phyloP scores from a whole-genome alignment of 2,797 vertebrate genomes.

The Xiphorhynchus erythropygius region DNA sequence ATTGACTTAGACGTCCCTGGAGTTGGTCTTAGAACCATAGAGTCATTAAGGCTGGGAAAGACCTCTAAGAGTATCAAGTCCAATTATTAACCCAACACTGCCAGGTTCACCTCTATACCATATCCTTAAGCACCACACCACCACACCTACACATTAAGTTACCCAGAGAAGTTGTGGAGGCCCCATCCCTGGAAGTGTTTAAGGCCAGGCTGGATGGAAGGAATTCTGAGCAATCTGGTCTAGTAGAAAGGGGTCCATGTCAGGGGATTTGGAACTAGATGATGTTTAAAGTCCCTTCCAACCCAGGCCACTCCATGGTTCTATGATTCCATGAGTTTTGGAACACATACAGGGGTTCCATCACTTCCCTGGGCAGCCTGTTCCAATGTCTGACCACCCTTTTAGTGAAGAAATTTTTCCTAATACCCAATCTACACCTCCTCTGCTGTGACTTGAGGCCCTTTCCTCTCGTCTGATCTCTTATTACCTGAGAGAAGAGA shows the following conservation, averaged over 20 bases:
- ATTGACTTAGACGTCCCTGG: not conserved
- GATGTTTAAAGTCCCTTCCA: not conserved
- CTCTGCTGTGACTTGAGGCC: not conserved
- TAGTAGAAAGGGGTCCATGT: not conserved
- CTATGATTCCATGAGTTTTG: not conserved
- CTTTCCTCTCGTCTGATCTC: not conserved
- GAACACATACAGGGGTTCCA: not conserved
- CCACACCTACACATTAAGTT: not conserved
- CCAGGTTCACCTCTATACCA: not conserved
- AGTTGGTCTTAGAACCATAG: not conserved
- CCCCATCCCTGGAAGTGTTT: not conserved
- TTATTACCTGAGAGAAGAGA: not conserved
- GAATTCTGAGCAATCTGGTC: not conserved
- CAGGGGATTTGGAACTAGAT: no score
- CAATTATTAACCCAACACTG: not conserved
- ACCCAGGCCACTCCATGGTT: not conserved
- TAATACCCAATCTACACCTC: not conserved
- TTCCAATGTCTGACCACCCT: not conserved
- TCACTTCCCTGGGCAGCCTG: rapidly evolving
- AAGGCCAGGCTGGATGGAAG: not conserved
- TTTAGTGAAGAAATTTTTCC: not conserved
- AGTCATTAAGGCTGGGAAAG: not conserved
- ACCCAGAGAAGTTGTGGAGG: not conserved
- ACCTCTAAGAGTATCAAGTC: not conserved
- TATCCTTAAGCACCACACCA: not conserved